Evolutionary conservation across 2,797 vertebrate genomes (phyloP), one percentile per base, ranked within the genome.

Genomic region (Acanthurus leucopareius): DNA sequence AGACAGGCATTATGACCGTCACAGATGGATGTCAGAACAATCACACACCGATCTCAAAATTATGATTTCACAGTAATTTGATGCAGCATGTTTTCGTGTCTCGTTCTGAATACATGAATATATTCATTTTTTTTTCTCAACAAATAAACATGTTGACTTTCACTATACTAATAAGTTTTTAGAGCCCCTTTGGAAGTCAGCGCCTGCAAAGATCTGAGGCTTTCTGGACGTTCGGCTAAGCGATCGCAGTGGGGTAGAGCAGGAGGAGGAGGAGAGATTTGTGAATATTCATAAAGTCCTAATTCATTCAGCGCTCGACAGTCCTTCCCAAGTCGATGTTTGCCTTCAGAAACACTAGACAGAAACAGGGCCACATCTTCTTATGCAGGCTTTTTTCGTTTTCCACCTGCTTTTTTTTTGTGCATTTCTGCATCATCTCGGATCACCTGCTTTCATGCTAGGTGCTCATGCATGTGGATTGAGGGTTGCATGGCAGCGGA

Each of bases 271-370:
- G 81, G 80, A 82, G 75, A 72, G 75, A 42, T 22, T 49, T 65
- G 73, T 77, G 79, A 91, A 91, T 92, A 89, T 90, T 90, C 74
- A 88, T 86, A 14, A 79, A 68, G 65, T 32, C 72, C 74, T 83
- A 79, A 90, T 86, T 84, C 84, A 83, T 82, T 77, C 77, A 44
- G 49, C n/a, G 28, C 70, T 79, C 68, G 11, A 69, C 59, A 73
- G 76, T 48, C 69, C 68, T 68, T 48, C 79, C 71, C 59, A 82
- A 83, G 87, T 80, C 67, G 45, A 73, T 77, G 82, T 81, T 80
- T 77, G 75, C 84, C 74, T 83, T 86, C 84, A 80, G 44, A 87
- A 86, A 67, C 65, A 75, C 58, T 78, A 52, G 86, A 69, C 58
- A 85, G 69, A 80, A 88, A 80, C 80, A 72, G 67, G 49, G 68